Percentiles rank a stretch among this genome's conserved stretches.
Evolutionary conservation across 53 echinoderm and acorn worm species (phyloP).

Genomic region (Echinarachnius parma): DNA sequence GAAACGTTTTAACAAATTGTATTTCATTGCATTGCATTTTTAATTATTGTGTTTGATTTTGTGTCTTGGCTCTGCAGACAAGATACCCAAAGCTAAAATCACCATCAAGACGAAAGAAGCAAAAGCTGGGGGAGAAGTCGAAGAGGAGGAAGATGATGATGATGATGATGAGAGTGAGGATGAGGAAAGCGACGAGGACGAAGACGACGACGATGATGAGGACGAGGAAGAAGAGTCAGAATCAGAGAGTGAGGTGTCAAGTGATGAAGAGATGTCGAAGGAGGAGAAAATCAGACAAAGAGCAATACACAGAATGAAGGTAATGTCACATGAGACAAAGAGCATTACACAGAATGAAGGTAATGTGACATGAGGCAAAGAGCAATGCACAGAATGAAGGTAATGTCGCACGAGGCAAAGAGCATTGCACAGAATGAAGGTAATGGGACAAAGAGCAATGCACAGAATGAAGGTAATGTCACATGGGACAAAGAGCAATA

Average conservation of each 20-base stretch:
- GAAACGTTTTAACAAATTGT: too few relatives aligned
- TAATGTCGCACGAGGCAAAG: too few relatives aligned
- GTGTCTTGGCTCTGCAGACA: constrained; percentile 25
- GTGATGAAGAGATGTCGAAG: constrained; percentile 59
- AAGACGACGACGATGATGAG: constrained; percentile 37
- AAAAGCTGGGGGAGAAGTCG: constrained; percentile 40
- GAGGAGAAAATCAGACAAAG: constrained; percentile 68
- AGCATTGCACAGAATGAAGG: too few relatives aligned
- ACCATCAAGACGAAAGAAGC: constrained; percentile 50
- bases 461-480: too few relatives aligned
- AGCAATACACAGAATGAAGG: constrained; percentile 74
- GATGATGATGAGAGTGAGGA: constrained; percentile 66
- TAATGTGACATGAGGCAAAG: too few relatives aligned
- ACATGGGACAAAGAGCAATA: too few relatives aligned
- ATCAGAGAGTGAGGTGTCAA: constrained; percentile 35
- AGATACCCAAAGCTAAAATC: constrained; percentile 42
- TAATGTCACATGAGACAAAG: too few relatives aligned
- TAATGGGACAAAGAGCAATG: too few relatives aligned
- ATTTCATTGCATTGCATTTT: too few relatives aligned
- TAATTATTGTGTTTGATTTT: too few relatives aligned
- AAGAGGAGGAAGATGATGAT: constrained; percentile 65
- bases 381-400: too few relatives aligned
- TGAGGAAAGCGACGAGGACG: constrained; percentile 42
- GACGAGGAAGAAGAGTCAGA: constrained; percentile 65
- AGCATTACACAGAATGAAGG: too few relatives aligned